phyloP scores from a whole-genome alignment of 2,113 vertebrate genomes.

The Pandion haliaetus region DNA sequence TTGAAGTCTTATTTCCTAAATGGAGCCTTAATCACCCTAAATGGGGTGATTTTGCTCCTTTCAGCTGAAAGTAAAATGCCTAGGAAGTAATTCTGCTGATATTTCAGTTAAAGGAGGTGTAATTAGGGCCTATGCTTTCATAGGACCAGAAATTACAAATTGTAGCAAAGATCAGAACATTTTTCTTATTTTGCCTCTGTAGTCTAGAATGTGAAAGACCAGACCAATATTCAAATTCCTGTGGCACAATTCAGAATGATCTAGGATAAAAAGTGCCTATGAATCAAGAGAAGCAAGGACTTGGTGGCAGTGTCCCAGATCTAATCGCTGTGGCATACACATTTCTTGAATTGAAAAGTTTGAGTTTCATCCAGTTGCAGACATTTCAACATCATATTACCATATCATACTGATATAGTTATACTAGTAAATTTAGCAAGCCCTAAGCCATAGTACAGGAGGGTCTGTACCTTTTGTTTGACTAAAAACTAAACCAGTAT shows the following conservation, averaged over 20 bases:
- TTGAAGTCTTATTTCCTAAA: neutral
- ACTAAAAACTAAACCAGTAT: neutral
- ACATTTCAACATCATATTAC: neutral
- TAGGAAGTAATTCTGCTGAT: neutral
- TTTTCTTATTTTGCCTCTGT: neutral
- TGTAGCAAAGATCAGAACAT: neutral
- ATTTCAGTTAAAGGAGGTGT: neutral
- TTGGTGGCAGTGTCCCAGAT: neutral
- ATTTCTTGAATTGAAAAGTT: neutral
- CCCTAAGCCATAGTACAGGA: neutral
- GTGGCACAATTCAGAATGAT: neutral
- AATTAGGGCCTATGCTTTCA: neutral
- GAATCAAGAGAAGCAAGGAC: neutral
- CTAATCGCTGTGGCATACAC: neutral
- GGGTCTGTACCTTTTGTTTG: neutral
- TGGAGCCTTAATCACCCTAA: neutral
- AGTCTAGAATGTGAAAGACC: neutral
- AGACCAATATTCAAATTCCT: neutral
- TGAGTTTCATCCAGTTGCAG: neutral
- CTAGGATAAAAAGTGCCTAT: neutral
- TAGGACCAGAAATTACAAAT: neutral
- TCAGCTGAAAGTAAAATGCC: neutral
- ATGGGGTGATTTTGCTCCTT: neutral
- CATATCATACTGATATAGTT: neutral
- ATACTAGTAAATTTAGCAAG: neutral